Conservation (phyloP, 2,113 vertebrate species). For the Chunga burmeisteri region DNA sequence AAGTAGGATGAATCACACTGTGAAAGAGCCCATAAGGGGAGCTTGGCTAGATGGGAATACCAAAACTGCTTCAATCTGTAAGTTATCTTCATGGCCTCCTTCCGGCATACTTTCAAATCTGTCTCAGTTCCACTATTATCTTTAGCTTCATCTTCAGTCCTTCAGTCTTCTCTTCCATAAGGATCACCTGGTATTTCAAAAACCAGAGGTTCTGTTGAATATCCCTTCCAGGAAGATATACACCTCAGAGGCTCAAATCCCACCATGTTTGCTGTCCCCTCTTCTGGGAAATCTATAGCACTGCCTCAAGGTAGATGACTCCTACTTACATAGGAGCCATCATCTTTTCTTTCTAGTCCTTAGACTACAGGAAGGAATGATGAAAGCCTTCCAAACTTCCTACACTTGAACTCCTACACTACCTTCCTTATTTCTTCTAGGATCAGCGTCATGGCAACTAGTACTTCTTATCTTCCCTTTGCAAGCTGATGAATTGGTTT, state of each 20-base stretch:
- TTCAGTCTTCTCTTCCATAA: background rate
- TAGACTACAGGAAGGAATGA: background rate
- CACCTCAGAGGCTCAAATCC: background rate
- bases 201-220: background rate
- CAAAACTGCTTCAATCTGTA: background rate
- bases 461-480: background rate
- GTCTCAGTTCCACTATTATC: background rate
- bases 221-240: background rate
- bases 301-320: background rate
- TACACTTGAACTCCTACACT: slow-evolving; percentile 56
- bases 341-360: background rate
- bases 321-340: background rate
- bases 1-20: background rate
- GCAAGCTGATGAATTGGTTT: background rate
- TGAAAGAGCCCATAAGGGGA: background rate
- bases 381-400: slow-evolving; percentile 49
- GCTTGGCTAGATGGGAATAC: background rate
- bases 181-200: background rate
- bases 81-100: background rate
- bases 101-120: background rate
- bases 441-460: slow-evolving; percentile 54
- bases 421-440: slow-evolving; percentile 1
- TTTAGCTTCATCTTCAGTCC: background rate
- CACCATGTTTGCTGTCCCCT: background rate
- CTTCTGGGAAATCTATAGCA: background rate